Base-by-base conservation (phyloP, 2,797 vertebrate species). In the Tragopan temminckii region DNA sequence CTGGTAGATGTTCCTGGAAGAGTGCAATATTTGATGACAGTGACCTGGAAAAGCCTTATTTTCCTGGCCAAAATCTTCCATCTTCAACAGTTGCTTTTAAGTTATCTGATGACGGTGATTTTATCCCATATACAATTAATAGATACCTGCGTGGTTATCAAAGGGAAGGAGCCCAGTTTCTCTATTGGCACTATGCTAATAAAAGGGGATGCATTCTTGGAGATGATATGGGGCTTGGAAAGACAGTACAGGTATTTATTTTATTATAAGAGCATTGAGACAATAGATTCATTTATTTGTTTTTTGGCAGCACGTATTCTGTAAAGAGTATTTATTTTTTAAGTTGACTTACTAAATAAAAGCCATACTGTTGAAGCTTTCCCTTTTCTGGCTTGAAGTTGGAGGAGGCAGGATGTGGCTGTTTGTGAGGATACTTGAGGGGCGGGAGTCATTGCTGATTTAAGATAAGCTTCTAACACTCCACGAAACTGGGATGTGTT, bases 221-320 rank as follows among this genome's bases (percentile, higher is more conserved):
- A 63, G 99, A 99, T 88, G 99, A 99, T 94, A 99, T 99, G 99
- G 99, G 99, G 53, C 98, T 99, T 81, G 99, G 99, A 88, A 99
- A 99, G 97, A 99, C 99, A 62, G 96, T 99, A 85, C 99, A 99
- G 99, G 99, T 99, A 98, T 95, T 95, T 36, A 68, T 93, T 93
- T 66, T 81, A 35, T 91, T 42, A 15, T 31, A 29, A 63, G 8
- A 42, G 57, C 13, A 13, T 12, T 91, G 53, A 68, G 63, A 74
- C 4, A 78, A 13, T 52, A 24, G 57, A 8, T 20, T 23, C 7
- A 63, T 46, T 21, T 45, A 46, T 46, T 36, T 48, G 67, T 36
- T 20, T 46, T 62, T 48, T n/a, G 23, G 16, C n/a, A 68, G 9
- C 23, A 11, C 9, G 19, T 48, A 72, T 72, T 55, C 43, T 89